Evolutionary conservation across 1,140 invertebrate genomes (phyloP).

Genomic region (Drosophila ercepeae): DNA sequence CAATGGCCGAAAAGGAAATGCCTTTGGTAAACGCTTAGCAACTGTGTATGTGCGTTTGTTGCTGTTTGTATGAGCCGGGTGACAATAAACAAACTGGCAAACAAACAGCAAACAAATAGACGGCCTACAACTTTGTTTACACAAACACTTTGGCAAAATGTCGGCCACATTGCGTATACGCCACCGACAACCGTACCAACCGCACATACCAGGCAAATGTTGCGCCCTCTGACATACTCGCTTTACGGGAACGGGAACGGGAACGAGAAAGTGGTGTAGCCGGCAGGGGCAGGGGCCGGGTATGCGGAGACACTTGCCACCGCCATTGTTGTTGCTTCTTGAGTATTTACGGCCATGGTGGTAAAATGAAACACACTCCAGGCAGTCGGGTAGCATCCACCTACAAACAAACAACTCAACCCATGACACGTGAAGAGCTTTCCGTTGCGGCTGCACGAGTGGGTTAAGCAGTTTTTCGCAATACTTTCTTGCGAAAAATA

Average conservation of each 20-base stretch:
- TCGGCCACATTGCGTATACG: conserved; percentile 74
- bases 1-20: conserved; percentile 57
- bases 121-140: conserved; percentile 73
- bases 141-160: conserved; percentile 75
- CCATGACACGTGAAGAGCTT: conserved; percentile 16
- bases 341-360: conserved; percentile 64
- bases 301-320: conserved; percentile 7
- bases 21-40: conserved; percentile 57
- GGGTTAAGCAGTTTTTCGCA: not conserved
- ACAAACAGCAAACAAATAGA: conserved; percentile 74
- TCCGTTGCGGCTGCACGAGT: conserved; percentile 2
- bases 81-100: conserved; percentile 71
- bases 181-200: conserved; percentile 47
- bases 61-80: conserved; percentile 6
- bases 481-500: not conserved
- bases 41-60: conserved; percentile 6
- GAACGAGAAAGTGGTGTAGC: no score
- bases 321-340: conserved; percentile 27
- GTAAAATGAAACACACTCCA: conserved; percentile 59
- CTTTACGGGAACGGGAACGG: not conserved
- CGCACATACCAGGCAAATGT: conserved; percentile 48
- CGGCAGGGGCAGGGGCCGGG: not conserved
- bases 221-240: conserved; percentile 53
- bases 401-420: conserved; percentile 41
- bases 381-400: conserved; percentile 29